Conservation (phyloP, 2,113 vertebrate species). For the Nestor notabilis region DNA sequence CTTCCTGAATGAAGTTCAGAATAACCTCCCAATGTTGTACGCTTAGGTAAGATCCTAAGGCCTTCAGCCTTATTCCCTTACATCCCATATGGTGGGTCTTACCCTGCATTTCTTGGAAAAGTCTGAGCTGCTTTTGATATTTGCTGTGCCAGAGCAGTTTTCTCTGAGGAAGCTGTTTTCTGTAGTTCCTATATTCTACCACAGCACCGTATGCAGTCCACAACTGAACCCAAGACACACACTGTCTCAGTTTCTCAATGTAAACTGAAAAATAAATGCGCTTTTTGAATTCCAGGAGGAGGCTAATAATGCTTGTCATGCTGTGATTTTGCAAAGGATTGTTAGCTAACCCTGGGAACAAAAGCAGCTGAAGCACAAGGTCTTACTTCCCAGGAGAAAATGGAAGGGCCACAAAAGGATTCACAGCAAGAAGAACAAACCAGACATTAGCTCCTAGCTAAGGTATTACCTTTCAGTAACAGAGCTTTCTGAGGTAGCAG, state of each 20-base stretch:
- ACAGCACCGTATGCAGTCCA: fast-evolving
- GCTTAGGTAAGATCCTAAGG: background rate
- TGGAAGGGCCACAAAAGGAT: background rate
- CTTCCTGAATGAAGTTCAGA: background rate
- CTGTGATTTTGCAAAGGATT: background rate
- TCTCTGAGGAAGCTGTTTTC: background rate
- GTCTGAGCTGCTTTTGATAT: background rate
- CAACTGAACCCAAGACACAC: background rate
- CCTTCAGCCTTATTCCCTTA: background rate
- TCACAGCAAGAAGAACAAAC: background rate
- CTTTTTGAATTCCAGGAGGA: background rate
- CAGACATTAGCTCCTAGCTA: background rate
- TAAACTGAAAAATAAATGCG: background rate
- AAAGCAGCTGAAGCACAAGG: background rate
- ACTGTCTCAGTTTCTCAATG: background rate
- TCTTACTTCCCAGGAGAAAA: background rate
- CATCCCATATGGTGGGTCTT: background rate
- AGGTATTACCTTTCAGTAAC: background rate
- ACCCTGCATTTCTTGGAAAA: background rate
- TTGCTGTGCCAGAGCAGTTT: background rate
- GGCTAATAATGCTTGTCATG: background rate
- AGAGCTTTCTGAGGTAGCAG: background rate
- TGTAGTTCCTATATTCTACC: background rate
- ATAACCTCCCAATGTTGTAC: background rate
- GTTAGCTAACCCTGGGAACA: background rate